Percentiles rank a stretch among this genome's conserved stretches.
These are phyloP conservation scores for Ichneumoninae sp. DNA, from an alignment of 2,888 invertebrate genomes.

Conservation along the genomic window DNA sequence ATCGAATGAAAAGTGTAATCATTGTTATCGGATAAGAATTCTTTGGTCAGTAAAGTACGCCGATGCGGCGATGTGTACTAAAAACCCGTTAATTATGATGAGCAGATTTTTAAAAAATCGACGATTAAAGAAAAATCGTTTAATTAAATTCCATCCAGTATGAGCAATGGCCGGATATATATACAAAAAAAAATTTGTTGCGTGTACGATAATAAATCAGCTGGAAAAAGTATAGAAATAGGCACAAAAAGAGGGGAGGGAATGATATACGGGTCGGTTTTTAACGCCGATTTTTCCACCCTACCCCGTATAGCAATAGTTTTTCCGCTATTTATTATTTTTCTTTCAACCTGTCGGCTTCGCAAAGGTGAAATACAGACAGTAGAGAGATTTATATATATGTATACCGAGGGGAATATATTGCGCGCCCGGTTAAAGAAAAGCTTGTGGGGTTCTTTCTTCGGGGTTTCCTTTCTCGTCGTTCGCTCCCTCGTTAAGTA, in stretches of 20 bases:
- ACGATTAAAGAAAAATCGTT: neutral
- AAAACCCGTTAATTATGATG: neutral
- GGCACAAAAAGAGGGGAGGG: constrained; percentile 16
- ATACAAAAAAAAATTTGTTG: neutral
- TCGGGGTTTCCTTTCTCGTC: constrained; percentile 41
- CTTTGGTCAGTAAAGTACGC: neutral
- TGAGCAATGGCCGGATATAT: neutral
- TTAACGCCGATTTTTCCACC: constrained; percentile 40
- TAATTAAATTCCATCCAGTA: constrained; percentile 2
- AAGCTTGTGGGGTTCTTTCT: constrained; percentile 56
- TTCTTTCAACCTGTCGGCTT: constrained; percentile 47
- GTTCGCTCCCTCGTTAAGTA: constrained; percentile 67
- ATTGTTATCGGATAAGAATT: neutral
- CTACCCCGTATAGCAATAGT: neutral
- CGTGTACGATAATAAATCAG: neutral
- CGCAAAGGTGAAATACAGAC: constrained; percentile 26
- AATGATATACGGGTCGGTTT: constrained; percentile 37
- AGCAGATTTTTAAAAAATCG: neutral
- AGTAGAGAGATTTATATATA: constrained; percentile 35
- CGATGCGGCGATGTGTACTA: neutral
- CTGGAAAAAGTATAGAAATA: constrained; percentile 31
- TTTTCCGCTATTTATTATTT: constrained; percentile 48
- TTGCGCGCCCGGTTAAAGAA: constrained; percentile 42
- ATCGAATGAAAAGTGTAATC: too few species aligned
- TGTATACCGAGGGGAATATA: constrained; percentile 36